Evolutionary conservation across 1,140 invertebrate genomes (phyloP), one percentile per base, ranked within the genome.

Genomic region (Pteromalus puparum): DNA sequence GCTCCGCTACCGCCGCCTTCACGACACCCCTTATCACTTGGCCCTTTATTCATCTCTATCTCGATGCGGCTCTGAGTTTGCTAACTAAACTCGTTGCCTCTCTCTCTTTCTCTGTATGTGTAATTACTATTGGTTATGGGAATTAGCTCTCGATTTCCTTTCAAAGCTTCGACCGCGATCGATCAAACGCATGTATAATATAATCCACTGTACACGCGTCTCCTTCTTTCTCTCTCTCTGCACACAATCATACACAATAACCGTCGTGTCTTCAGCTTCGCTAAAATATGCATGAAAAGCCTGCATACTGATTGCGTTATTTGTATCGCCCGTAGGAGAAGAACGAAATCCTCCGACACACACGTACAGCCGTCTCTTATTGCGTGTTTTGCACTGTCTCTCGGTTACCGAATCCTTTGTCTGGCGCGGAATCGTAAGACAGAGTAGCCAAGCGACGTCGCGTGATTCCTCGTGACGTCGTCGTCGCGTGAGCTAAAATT

Each of bases 201-300:
- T 42, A 42, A 42, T 42, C 38, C 10, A 1, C 9, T 0, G 1
- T 42, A 42, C 38, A 10, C 38, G 28, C 34, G 21, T 70, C 12
- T 70, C 15, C 12, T 30, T 78, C 26, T 21, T 53, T 65, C 67
- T 12, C 67, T 70, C 5, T 42, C 67, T n/a, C n/a, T n/a, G n/a
- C n/a, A 6, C 67, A 5, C 30, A 34, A 34, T 34, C 30, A 70
- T 28, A 7, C 2, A 48, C n/a, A 42, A 21, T n/a, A n/a, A 21
- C 18, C 48, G 15, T n/a, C 48, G 9, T 38, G 28, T n/a, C 70
- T 30, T 61, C 46, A 68, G 18, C 13, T 10, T 21, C 24, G 53
- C 87, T 92, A 90, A 91, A 92, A 92, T 92, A 93, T 92, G 90
- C 90, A 92, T 93, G 91, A 92, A 90, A 90, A 87, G 86, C 87